Conservation (phyloP, 2,797 vertebrate species). For the Anguilla marmorata region DNA sequence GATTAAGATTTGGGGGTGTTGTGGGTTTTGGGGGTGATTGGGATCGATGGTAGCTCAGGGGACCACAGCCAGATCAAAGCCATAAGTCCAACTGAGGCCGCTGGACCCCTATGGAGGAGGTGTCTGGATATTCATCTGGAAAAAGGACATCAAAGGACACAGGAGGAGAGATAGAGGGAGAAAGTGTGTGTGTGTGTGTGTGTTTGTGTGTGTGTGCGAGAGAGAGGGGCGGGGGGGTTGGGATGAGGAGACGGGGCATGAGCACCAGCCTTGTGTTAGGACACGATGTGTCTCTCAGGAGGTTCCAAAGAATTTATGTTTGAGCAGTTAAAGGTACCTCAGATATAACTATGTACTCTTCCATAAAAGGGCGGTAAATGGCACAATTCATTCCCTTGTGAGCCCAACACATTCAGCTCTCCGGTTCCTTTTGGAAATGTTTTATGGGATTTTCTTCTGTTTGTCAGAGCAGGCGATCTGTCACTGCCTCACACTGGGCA, state of each 20-base stretch:
- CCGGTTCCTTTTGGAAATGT: background rate
- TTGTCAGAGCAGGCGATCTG: background rate
- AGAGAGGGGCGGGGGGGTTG: background rate
- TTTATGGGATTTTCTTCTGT: background rate
- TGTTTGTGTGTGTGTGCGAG: background rate
- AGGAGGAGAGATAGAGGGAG: background rate
- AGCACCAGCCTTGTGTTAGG: background rate
- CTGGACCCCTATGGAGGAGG: background rate
- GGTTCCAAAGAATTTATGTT: background rate
- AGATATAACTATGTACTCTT: background rate
- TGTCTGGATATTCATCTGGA: background rate
- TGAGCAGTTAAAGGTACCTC: background rate
- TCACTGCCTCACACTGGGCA: background rate
- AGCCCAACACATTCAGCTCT: background rate
- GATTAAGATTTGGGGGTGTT: background rate
- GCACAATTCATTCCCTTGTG: background rate
- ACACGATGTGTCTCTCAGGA: background rate
- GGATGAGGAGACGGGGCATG: background rate
- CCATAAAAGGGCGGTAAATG: background rate
- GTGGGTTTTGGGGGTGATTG: background rate
- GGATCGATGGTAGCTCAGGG: conserved; percentile 9
- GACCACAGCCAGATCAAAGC: background rate
- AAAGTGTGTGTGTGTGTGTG: background rate
- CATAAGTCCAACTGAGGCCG: background rate
- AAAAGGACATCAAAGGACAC: conserved; percentile 6